These are phyloP conservation scores for Pteronura brasiliensis DNA, from an alignment of 2,113 vertebrate genomes.

Conservation along the genomic window DNA sequence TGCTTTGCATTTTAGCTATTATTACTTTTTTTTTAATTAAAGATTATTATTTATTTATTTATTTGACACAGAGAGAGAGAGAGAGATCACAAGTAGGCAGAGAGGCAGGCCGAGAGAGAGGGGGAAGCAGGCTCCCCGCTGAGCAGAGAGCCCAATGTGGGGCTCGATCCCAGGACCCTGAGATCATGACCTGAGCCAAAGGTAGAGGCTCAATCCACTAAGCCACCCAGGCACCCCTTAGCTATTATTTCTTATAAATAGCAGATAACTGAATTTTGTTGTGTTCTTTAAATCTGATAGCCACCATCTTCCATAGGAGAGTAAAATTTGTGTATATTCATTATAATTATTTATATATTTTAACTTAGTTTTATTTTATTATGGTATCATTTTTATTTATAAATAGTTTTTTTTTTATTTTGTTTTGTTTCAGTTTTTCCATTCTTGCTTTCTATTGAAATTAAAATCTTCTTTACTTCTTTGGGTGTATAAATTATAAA, in stretches of 20 bases:
- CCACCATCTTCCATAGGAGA: neutral
- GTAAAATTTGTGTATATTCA: neutral
- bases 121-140: too few relatives aligned
- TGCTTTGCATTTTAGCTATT: neutral
- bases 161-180: too few relatives aligned
- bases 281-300: neutral
- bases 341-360: neutral
- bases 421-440: neutral
- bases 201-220: too few relatives aligned
- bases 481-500: neutral
- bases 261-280: neutral
- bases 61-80: too few relatives aligned
- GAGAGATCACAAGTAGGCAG: too few relatives aligned
- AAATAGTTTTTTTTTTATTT: neutral
- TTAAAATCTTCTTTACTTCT: neutral
- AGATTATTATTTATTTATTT: too few relatives aligned
- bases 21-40: neutral
- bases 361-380: neutral
- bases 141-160: too few relatives aligned
- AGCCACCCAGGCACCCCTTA: neutral
- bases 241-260: neutral
- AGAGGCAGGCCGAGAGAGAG: too few relatives aligned
- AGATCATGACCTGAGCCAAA: too few relatives aligned
- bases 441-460: neutral
- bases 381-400: neutral